A percentile compares a stretch with the other conserved stretches of the same genome.
Conservation (phyloP, 2,888 invertebrate species). For the Nysson spinosus region DNA sequence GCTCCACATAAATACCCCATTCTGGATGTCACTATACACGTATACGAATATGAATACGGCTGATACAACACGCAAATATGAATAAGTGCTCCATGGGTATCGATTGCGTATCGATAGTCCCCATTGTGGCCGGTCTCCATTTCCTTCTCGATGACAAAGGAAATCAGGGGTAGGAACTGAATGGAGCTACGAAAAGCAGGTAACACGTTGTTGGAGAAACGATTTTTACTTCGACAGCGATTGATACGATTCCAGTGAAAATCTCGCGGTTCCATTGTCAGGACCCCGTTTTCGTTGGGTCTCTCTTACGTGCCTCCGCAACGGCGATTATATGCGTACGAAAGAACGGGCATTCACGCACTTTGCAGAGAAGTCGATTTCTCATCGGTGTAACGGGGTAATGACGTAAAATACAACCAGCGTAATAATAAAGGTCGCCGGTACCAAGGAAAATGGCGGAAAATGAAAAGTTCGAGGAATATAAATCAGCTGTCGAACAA, state of each 20-base stretch:
- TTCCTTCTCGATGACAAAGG: conserved; percentile 32
- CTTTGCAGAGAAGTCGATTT: conserved; percentile 37
- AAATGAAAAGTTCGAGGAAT: conserved; percentile 35
- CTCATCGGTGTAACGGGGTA: conserved; percentile 40
- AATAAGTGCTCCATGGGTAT: conserved; percentile 47
- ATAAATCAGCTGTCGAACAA: conserved; percentile 32
- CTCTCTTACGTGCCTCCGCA: conserved; percentile 30
- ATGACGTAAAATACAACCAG: conserved; percentile 28
- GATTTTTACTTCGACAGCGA: conserved; percentile 71
- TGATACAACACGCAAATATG: conserved; percentile 15
- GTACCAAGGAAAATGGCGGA: conserved; percentile 23
- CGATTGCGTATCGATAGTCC: conserved; percentile 57
- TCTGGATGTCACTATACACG: conserved; percentile 10
- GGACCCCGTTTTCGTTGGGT: conserved; percentile 35
- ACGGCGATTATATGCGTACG: conserved; percentile 22
- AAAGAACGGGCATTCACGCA: conserved; percentile 29
- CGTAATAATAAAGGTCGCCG: conserved; percentile 41
- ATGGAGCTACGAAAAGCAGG: conserved; percentile 50
- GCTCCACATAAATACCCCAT: conserved; percentile 26
- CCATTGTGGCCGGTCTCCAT: conserved; percentile 43
- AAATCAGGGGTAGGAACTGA: conserved; percentile 17
- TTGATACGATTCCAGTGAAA: conserved; percentile 69
- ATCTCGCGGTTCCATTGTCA: conserved; percentile 54
- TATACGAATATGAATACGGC: not conserved
- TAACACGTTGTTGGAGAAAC: conserved; percentile 62